Percentiles rank a stretch among this genome's conserved stretches.
These are phyloP conservation scores for Lasius fuliginosus DNA, from an alignment of 2,888 invertebrate species.

Conservation along the genomic window DNA sequence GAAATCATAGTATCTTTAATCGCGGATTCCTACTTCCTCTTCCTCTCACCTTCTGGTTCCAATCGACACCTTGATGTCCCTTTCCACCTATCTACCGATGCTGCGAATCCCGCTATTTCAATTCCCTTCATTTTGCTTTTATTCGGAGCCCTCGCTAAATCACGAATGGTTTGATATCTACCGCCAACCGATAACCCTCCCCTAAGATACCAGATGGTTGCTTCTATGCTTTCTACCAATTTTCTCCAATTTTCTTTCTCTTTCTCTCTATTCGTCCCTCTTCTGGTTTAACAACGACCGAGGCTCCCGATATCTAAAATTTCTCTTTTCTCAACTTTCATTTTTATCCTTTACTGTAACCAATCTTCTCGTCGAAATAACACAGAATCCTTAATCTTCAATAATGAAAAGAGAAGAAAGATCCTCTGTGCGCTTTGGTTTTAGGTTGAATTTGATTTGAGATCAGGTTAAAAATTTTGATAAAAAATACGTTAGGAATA, in stretches of 20 bases:
- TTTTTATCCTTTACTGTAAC: constrained; percentile 42
- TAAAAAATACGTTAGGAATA: not conserved
- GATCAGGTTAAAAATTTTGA: not conserved
- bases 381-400: constrained; percentile 4
- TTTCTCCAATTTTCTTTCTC: constrained; percentile 35
- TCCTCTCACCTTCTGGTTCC: constrained; percentile 56
- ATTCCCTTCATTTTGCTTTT: constrained; percentile 75
- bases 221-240: constrained; percentile 37
- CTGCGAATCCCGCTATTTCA: constrained; percentile 71
- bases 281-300: not conserved
- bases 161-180: constrained; percentile 74
- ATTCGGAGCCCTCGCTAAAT: constrained; percentile 71
- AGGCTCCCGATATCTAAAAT: constrained; percentile 47
- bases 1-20: constrained; percentile 62
- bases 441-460: not conserved
- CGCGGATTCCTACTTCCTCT: constrained; percentile 36
- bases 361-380: constrained; percentile 11
- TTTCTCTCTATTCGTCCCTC: constrained; percentile 19
- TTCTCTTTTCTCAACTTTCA: constrained; percentile 43
- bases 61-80: constrained; percentile 54
- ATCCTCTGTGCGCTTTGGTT: not conserved
- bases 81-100: constrained; percentile 25
- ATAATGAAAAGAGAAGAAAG: not conserved
- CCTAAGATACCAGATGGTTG: constrained; percentile 72
- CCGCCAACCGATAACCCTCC: constrained; percentile 70